These are phyloP conservation scores for Hyla sarda DNA, from an alignment of 2,113 vertebrate species.

Conservation along the genomic window DNA sequence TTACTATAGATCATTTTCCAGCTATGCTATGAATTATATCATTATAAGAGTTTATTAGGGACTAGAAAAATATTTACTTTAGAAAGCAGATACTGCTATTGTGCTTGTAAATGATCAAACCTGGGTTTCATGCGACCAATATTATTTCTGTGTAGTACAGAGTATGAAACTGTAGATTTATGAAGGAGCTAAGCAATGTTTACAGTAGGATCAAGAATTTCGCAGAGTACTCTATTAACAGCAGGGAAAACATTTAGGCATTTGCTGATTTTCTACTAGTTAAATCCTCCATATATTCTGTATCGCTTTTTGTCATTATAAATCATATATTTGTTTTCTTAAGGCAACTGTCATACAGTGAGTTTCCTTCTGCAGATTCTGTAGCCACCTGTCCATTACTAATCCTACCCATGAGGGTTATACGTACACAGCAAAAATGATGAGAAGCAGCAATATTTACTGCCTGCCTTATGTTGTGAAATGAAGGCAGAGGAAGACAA, in stretches of 20 bases:
- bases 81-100: not conserved
- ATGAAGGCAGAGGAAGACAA: constrained; percentile 32
- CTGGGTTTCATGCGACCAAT: not conserved
- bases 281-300: constrained; percentile 26
- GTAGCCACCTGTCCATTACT: constrained; percentile 52
- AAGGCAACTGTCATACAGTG: constrained; percentile 42
- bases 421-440: constrained; percentile 1
- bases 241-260: constrained; percentile 47
- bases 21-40: not conserved
- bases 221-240: constrained; percentile 37
- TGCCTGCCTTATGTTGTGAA: constrained; percentile 31
- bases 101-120: not conserved
- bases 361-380: constrained; percentile 33
- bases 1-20: not conserved
- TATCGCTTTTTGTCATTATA: constrained; percentile 45
- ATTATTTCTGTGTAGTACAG: not conserved
- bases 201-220: constrained; percentile 22
- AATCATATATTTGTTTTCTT: constrained; percentile 55
- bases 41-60: not conserved
- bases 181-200: constrained; percentile 4
- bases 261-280: constrained; percentile 44
- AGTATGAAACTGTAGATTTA: not conserved
- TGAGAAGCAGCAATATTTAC: constrained; percentile 39
- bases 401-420: constrained; percentile 52
- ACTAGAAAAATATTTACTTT: too few relatives aligned